Base-by-base conservation (phyloP, 2,888 invertebrate species). In the Ypsolopha scabrella region DNA sequence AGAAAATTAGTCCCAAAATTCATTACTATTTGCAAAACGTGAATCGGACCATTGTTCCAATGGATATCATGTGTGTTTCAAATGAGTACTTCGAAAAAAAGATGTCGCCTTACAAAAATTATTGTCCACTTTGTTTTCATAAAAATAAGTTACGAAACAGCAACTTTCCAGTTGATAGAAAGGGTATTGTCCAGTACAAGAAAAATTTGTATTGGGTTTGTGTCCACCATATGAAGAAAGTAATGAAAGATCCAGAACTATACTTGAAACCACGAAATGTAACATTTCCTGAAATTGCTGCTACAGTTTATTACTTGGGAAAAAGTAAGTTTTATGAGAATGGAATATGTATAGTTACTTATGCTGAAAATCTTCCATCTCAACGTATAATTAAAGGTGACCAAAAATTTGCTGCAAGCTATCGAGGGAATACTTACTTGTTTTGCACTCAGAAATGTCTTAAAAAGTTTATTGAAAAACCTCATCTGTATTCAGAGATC, bases 121-220 rank as follows among this genome's bases (percentile, higher is more conserved):
- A 88, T 60, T 92, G 92, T 60, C 91, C 91, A 0, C 63, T 85
- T 39, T 92, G 92, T 63, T 67, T 89, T n/a, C 69, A 70, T 35
- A 64, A 64, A 38, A 71, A 77, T 57, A 58, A 67, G 53, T 59
- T 75, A 7, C 72, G 60, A 38, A 73, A 72, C 52, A 88, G 85
- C 51, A 78, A 77, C 0, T 75, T 71, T 45, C 87, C 88, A 7
- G 80, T 87, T 0, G 81, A 89, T 60, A 82, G 87, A 58, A 79
- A 78, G 44, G 90, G 90, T 6, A 61, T 90, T 48, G 75, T 91
- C 1, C 89, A 90, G 55, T 91, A 79, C 61, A 68, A 75, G 54
- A 68, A 82, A 36, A 62, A 70, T 48, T 89, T 86, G 66, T 92
- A 90, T 61, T 92, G 91, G 90, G 62, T 90, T 46, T 92, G 92